These are phyloP conservation scores for Suncus etruscus DNA, from an alignment of 2,113 vertebrate genomes.

Conservation along the genomic window DNA sequence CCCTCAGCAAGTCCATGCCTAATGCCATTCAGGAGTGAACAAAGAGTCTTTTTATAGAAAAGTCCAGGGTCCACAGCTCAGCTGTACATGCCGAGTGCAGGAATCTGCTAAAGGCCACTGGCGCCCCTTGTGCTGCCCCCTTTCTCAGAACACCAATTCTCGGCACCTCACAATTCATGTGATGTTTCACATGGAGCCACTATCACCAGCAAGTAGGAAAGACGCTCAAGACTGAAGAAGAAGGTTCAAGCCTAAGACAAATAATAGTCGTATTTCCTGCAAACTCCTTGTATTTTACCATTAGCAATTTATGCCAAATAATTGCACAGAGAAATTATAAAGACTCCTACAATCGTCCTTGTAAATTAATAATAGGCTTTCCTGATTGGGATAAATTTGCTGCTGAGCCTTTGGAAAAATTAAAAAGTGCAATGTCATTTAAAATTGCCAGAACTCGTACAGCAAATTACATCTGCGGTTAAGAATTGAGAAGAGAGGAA, in stretches of 20 bases:
- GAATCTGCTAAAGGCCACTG: slow-evolving; percentile 89
- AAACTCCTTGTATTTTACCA: slow-evolving; percentile 86
- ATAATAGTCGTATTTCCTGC: slow-evolving; percentile 86
- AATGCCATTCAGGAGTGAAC: slow-evolving; percentile 95
- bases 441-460: slow-evolving; percentile 91
- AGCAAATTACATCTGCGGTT: slow-evolving; percentile 94
- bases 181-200: slow-evolving; percentile 77
- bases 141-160: slow-evolving; percentile 86
- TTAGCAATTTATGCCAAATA: slow-evolving; percentile 90
- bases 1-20: slow-evolving; percentile 95
- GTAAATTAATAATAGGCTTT: slow-evolving; percentile 93
- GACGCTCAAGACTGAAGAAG: slow-evolving; percentile 76
- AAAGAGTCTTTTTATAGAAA: slow-evolving; percentile 93
- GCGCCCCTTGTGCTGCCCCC: slow-evolving; percentile 82
- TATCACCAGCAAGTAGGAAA: slow-evolving; percentile 73
- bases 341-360: slow-evolving; percentile 92
- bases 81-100: slow-evolving; percentile 90
- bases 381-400: slow-evolving; percentile 93
- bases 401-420: slow-evolving; percentile 92
- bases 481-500: slow-evolving; percentile 85
- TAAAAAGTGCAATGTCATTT: slow-evolving; percentile 95
- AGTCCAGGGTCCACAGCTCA: slow-evolving; percentile 92
- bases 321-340: slow-evolving; percentile 90
- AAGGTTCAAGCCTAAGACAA: slow-evolving; percentile 81
- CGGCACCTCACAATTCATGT: slow-evolving; percentile 83